phyloP scores from a whole-genome alignment of 2,113 vertebrate species.

The Gnathonemus longibarbis region DNA sequence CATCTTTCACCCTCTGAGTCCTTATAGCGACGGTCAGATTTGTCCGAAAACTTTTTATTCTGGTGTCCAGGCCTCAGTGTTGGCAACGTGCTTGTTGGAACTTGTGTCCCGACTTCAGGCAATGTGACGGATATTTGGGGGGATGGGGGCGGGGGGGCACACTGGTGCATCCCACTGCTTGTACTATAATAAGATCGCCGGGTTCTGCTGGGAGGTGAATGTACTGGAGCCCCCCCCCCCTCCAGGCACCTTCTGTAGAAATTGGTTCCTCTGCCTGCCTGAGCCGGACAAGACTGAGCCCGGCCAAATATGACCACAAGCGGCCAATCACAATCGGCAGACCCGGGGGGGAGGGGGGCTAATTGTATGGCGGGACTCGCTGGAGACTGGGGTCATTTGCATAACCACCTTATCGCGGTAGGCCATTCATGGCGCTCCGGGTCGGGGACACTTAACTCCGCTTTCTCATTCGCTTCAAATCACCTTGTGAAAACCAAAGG shows the following conservation, averaged over 20 bases:
- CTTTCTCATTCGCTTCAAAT: slow-evolving; percentile 22
- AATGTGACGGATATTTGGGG: slow-evolving; percentile 48
- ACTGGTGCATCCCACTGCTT: slow-evolving; percentile 40
- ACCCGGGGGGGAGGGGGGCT: slow-evolving; percentile 4
- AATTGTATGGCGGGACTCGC: slow-evolving; percentile 18
- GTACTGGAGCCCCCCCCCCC: slow-evolving; percentile 64
- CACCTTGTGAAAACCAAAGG: slow-evolving; percentile 35
- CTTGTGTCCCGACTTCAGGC: slow-evolving; percentile 53
- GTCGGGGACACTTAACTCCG: slow-evolving; percentile 32
- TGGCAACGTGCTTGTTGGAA: slow-evolving; percentile 51
- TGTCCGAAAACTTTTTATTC: slow-evolving; percentile 11
- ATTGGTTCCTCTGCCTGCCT: slow-evolving; percentile 52
- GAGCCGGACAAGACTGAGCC: slow-evolving; percentile 24
- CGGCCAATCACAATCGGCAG: slow-evolving; percentile 24
- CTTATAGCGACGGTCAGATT: not conserved
- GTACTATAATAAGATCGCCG: slow-evolving; percentile 66
- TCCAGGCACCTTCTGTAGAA: slow-evolving; percentile 65
- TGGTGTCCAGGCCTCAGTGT: slow-evolving; percentile 36
- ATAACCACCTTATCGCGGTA: slow-evolving; percentile 12
- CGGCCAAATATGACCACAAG: slow-evolving; percentile 24
- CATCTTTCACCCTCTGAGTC: slow-evolving; percentile 15
- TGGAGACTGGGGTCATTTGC: slow-evolving; percentile 15
- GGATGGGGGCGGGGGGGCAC: slow-evolving; percentile 26
- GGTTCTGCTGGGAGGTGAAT: slow-evolving; percentile 55
- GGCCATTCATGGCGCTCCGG: slow-evolving; percentile 31